A percentile compares a stretch with the other conserved stretches of the same genome.
These are phyloP conservation scores for Zaprionus vittiger DNA, from an alignment of 1,140 invertebrate genomes.

Conservation along the genomic window DNA sequence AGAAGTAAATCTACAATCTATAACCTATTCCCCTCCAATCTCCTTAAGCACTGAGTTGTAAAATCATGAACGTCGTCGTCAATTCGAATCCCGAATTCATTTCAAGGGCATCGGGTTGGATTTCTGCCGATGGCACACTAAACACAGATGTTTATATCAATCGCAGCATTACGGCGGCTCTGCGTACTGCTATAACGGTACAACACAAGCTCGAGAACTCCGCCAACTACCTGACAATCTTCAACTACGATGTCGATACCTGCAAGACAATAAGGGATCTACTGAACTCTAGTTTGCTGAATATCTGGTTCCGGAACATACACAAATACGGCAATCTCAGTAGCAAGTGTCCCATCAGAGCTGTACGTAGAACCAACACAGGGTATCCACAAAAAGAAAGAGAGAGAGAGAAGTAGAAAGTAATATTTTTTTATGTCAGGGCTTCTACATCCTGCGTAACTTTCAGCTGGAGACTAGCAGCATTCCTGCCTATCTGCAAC, in stretches of 20 bases:
- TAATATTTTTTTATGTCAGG: slow-evolving; percentile 30
- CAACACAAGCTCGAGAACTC: slow-evolving; percentile 30
- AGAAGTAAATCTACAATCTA: background rate
- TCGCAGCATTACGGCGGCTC: slow-evolving; percentile 11
- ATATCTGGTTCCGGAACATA: slow-evolving; percentile 58
- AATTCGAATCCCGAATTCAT: slow-evolving; percentile 37
- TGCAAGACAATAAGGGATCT: slow-evolving; percentile 53
- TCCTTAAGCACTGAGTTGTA: slow-evolving; percentile 2
- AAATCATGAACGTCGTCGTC: slow-evolving; percentile 44
- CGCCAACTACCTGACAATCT: slow-evolving; percentile 41
- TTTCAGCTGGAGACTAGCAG: slow-evolving; percentile 57
- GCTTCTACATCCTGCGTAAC: slow-evolving; percentile 48
- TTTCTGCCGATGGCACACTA: slow-evolving; percentile 23
- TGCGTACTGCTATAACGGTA: slow-evolving; percentile 48
- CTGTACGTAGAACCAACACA: slow-evolving; percentile 34
- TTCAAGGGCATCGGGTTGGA: slow-evolving; percentile 31
- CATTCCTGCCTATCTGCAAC: slow-evolving; percentile 56
- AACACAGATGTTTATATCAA: slow-evolving; percentile 49
- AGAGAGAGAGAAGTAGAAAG: background rate
- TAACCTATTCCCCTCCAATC: background rate
- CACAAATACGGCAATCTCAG: slow-evolving; percentile 62
- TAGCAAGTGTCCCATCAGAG: slow-evolving; percentile 49
- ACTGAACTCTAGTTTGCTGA: slow-evolving; percentile 40
- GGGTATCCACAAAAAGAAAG: background rate
- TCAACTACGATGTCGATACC: slow-evolving; percentile 65